Conservation (phyloP, 1,140 invertebrate species). For the Aphaenogaster floridana region DNA sequence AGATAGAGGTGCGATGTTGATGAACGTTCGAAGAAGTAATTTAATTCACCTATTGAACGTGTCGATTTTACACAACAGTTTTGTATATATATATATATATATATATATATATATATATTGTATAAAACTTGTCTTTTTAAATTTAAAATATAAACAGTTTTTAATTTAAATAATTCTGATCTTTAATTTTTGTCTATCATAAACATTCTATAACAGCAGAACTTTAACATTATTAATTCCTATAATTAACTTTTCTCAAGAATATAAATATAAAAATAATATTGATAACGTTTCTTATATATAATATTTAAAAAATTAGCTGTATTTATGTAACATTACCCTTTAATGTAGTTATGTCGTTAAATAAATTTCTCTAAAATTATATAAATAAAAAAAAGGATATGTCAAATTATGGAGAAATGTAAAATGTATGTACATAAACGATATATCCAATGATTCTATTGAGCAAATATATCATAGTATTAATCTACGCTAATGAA, state of each 20-base stretch:
- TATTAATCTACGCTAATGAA: slow-evolving; percentile 20
- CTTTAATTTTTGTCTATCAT: neutral
- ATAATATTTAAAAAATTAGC: neutral
- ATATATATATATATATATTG: too few relatives aligned
- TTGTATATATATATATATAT: too few relatives aligned
- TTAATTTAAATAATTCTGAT: slow-evolving; percentile 1
- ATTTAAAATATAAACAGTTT: slow-evolving; percentile 5
- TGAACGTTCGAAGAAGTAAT: neutral
- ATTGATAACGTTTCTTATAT: neutral
- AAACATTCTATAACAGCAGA: neutral
- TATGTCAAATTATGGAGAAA: neutral
- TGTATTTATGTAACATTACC: neutral
- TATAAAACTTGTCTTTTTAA: neutral
- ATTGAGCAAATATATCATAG: neutral
- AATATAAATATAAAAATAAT: neutral
- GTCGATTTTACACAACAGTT: neutral
- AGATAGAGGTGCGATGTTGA: slow-evolving; percentile 2
- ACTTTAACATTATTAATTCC: neutral
- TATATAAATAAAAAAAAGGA: neutral
- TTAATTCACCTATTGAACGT: neutral
- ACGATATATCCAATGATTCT: neutral
- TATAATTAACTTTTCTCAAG: neutral
- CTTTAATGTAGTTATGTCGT: neutral
- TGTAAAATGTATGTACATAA: neutral
- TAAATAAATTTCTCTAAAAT: neutral